Conservation (phyloP, 1,140 invertebrate species). For the Hypothenemus hampei region DNA sequence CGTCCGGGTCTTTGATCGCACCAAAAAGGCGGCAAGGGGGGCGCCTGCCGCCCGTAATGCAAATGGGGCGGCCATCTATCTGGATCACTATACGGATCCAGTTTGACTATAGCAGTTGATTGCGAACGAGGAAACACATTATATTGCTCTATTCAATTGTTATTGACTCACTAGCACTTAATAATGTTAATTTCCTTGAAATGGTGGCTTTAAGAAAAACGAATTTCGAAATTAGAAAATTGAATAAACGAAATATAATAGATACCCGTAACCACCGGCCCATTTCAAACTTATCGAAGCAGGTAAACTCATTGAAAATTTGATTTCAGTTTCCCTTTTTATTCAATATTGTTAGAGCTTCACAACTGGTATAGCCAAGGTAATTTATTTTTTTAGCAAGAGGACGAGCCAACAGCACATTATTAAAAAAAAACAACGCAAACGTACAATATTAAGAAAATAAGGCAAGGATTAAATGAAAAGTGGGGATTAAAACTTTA, state of each 20-base stretch:
- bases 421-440: too few species aligned
- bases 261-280: background rate
- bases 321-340: background rate
- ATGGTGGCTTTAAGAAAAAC: too few species aligned
- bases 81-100: conserved; percentile 44
- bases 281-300: conserved; percentile 1
- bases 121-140: too few species aligned
- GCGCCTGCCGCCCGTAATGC: conserved; percentile 30
- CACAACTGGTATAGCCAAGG: background rate
- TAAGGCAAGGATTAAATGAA: too few species aligned
- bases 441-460: too few species aligned
- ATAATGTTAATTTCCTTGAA: background rate
- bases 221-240: conserved; percentile 2
- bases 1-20: conserved; percentile 42
- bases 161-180: too few species aligned
- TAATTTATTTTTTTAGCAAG: background rate
- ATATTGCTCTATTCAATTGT: too few species aligned
- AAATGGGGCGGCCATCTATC: conserved; percentile 37
- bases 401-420: background rate
- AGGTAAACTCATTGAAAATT: conserved; percentile 1
- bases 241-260: conserved; percentile 6
- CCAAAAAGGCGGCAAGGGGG: conserved; percentile 38
- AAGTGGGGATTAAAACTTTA: too few species aligned
- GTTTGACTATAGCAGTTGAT: conserved; percentile 26
- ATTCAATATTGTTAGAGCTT: conserved; percentile 1